Conservation (phyloP, 64 coral and sea anemone genomes). For the Montipora capricornis region DNA sequence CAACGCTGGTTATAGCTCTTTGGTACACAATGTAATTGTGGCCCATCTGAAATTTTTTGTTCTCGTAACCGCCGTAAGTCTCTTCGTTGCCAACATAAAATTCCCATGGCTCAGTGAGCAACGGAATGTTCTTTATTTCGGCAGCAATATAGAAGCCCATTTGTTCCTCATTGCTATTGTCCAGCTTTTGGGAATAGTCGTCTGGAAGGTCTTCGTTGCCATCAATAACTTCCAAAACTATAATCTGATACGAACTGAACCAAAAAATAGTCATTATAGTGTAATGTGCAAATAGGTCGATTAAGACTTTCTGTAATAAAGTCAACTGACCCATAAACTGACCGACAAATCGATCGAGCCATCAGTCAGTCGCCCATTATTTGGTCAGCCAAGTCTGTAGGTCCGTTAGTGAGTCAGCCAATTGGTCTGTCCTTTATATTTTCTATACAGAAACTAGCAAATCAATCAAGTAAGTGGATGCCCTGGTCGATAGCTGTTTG, state of each 20-base stretch:
- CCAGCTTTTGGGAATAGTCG: background rate
- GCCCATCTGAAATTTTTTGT: slow-evolving; percentile 11
- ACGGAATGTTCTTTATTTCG: background rate
- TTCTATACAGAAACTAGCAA: too few species aligned
- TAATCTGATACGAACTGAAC: slow-evolving; percentile 27
- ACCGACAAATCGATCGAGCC: too few species aligned
- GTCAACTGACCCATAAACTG: too few species aligned
- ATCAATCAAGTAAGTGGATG: too few species aligned
- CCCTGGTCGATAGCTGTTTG: too few species aligned
- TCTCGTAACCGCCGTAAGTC: background rate
- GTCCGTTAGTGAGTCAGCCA: too few species aligned
- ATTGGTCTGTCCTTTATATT: too few species aligned
- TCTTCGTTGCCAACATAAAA: slow-evolving; percentile 38
- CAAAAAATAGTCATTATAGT: background rate
- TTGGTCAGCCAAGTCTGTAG: too few species aligned
- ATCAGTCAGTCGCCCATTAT: too few species aligned
- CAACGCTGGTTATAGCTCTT: slow-evolving; percentile 2
- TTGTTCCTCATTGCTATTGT: background rate
- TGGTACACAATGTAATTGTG: slow-evolving; percentile 18
- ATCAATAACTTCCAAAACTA: slow-evolving; percentile 3
- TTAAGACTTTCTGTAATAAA: background rate
- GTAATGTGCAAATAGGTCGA: background rate
- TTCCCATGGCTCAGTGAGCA: background rate
- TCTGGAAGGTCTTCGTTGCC: background rate
- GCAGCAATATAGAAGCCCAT: slow-evolving; percentile 29